phyloP scores from a whole-genome alignment of 2,113 vertebrate genomes.

The Suricata suricatta region DNA sequence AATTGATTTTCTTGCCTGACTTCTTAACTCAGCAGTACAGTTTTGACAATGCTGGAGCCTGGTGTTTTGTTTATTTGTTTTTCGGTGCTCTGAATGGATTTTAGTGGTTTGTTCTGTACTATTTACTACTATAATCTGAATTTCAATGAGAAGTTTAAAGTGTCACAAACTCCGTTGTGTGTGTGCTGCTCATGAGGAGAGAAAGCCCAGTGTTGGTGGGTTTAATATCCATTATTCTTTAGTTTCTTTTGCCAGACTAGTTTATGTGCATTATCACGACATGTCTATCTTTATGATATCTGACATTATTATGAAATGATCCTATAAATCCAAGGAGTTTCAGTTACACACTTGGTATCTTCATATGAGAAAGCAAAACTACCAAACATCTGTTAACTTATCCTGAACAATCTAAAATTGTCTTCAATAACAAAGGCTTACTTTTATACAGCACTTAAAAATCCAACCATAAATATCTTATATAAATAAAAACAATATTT shows the following conservation, averaged over 20 bases:
- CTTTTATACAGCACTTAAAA: background rate
- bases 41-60: slow-evolving; percentile 52
- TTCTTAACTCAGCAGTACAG: slow-evolving; percentile 64
- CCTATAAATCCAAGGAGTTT: background rate
- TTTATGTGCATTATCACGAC: background rate
- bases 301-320: background rate
- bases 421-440: background rate
- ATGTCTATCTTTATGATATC: background rate
- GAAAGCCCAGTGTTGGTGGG: background rate
- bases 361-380: slow-evolving; percentile 24
- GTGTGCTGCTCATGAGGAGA: background rate
- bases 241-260: background rate
- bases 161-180: background rate
- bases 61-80: slow-evolving; percentile 63
- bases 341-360: background rate
- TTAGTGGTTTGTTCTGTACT: slow-evolving; percentile 45
- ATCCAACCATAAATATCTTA: background rate
- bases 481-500: slow-evolving; percentile 19
- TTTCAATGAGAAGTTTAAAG: slow-evolving; percentile 53
- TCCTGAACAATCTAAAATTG: background rate
- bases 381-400: background rate
- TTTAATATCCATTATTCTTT: background rate
- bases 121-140: slow-evolving; percentile 42
- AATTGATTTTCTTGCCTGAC: slow-evolving; percentile 65
- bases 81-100: slow-evolving; percentile 38